phyloP scores from a whole-genome alignment of 2,888 invertebrate genomes.

The Ptilodon capucinus region DNA sequence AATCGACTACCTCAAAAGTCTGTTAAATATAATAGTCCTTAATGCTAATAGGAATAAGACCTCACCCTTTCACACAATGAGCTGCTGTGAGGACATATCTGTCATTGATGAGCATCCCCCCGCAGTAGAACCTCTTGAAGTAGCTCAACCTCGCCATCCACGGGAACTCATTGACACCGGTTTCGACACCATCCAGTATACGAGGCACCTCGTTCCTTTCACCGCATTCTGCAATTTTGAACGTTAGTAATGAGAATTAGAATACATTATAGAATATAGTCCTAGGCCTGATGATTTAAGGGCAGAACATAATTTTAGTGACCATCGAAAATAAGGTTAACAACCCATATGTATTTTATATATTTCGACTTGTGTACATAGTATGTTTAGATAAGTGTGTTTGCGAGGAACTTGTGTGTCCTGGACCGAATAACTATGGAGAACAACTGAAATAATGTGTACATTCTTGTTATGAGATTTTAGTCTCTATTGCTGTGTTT shows the following conservation, averaged over 20 bases:
- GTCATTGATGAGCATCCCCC: constrained; percentile 93
- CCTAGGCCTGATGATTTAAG: not conserved
- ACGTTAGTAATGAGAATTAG: not conserved
- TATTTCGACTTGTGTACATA: too few species aligned
- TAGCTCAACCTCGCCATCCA: constrained; percentile 95
- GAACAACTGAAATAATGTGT: too few species aligned
- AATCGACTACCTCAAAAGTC: too few species aligned
- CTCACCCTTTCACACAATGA: constrained; percentile 94
- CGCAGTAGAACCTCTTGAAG: constrained; percentile 95
- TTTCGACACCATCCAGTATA: constrained; percentile 91
- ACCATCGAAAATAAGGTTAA: too few species aligned
- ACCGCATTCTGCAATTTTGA: constrained; percentile 86
- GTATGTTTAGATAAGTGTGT: too few species aligned
- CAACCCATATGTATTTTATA: too few species aligned
- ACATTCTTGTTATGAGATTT: too few species aligned
- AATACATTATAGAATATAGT: not conserved
- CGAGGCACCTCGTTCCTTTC: constrained; percentile 91
- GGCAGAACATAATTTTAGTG: too few species aligned
- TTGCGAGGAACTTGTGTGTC: too few species aligned
- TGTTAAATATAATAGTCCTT: too few species aligned
- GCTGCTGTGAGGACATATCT: constrained; percentile 94
- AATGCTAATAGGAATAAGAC: not conserved
- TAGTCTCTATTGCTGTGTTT: too few species aligned
- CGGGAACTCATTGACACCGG: constrained; percentile 91
- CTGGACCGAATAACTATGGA: too few species aligned